Percentiles rank a stretch among this genome's conserved stretches.
phyloP scores from a whole-genome alignment of 92 coral and sea anemone species.

The Paragorgia papillata region DNA sequence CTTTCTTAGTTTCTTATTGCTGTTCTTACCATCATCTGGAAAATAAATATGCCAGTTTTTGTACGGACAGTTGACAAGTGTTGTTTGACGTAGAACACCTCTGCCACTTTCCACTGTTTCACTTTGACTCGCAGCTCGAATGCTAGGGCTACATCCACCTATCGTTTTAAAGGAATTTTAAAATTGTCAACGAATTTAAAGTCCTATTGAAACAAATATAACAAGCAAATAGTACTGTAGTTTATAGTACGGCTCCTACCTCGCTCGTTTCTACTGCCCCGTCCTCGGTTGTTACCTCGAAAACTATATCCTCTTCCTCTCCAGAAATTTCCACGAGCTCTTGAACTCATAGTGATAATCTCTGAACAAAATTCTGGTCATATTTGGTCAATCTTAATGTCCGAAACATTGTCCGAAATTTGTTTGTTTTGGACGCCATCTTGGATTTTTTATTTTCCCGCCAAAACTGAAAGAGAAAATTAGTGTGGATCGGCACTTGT shows the following conservation, averaged over 20 bases:
- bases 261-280: slow-evolving; percentile 44
- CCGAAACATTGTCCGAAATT: background rate
- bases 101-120: slow-evolving; percentile 52
- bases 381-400: background rate
- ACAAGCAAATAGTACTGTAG: background rate
- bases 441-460: slow-evolving; percentile 36
- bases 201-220: no score
- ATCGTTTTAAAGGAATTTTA: background rate
- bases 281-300: slow-evolving; percentile 55
- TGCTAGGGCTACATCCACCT: slow-evolving; percentile 43
- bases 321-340: slow-evolving; percentile 65
- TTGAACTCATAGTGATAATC: slow-evolving; percentile 58
- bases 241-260: slow-evolving; percentile 40
- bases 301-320: slow-evolving; percentile 67
- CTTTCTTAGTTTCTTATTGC: no score
- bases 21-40: slow-evolving; percentile 76
- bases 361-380: background rate
- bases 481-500: no score
- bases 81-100: slow-evolving; percentile 55
- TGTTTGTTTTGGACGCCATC: slow-evolving; percentile 21
- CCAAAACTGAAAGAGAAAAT: background rate
- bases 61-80: slow-evolving; percentile 70
- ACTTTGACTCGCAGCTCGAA: slow-evolving; percentile 20
- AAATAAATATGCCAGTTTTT: slow-evolving; percentile 86
- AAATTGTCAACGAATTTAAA: background rate